Percentiles rank a stretch among this genome's conserved stretches.
Conservation (phyloP, 2,888 invertebrate species). For the Pyrrhosoma nymphula region DNA sequence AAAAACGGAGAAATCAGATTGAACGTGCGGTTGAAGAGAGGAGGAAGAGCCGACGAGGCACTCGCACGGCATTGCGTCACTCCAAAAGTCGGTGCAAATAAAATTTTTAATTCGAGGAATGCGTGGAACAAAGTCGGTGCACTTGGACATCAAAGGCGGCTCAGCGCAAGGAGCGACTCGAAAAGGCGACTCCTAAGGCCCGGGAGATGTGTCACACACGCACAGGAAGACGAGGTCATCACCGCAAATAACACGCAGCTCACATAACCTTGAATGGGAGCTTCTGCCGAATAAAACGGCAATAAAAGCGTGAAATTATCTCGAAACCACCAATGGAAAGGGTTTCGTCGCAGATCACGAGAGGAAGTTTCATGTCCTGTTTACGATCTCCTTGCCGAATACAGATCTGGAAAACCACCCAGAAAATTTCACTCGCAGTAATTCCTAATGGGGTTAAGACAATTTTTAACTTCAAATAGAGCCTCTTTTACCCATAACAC, state of each 20-base stretch:
- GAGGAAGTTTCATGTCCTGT: background rate
- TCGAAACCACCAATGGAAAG: background rate
- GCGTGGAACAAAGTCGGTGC: background rate
- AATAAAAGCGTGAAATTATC: background rate
- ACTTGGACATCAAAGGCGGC: constrained; percentile 6
- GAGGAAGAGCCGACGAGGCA: background rate
- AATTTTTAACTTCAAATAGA: too few species aligned
- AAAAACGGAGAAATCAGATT: background rate
- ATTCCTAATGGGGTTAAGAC: background rate
- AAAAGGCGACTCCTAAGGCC: background rate
- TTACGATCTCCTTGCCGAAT: background rate
- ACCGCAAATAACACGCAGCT: constrained; percentile 2
- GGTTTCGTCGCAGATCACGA: background rate
- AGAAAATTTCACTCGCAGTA: background rate
- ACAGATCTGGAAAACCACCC: background rate
- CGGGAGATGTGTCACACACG: background rate
- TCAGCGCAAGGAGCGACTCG: background rate
- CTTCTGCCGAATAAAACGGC: background rate
- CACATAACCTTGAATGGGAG: background rate
- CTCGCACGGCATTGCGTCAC: background rate
- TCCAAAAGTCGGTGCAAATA: background rate
- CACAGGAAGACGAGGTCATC: background rate
- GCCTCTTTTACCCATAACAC: too few species aligned
- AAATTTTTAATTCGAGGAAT: background rate
- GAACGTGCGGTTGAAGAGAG: background rate